These are phyloP conservation scores for Chorisops tibialis DNA, from an alignment of 2,888 invertebrate genomes.

Conservation along the genomic window DNA sequence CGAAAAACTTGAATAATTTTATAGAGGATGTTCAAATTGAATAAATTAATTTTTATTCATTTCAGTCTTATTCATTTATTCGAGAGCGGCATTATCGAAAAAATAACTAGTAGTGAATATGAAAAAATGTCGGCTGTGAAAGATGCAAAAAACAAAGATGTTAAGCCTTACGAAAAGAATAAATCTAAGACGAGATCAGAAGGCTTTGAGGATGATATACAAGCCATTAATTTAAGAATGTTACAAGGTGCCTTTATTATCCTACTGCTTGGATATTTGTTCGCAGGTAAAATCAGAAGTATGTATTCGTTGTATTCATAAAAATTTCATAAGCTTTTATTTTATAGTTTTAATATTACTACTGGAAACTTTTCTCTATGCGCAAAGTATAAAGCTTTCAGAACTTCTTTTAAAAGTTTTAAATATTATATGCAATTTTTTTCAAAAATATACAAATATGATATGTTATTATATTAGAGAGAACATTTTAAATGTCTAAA, in stretches of 20 bases:
- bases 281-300: slow-evolving; percentile 56
- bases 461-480: no score
- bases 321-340: not conserved
- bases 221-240: slow-evolving; percentile 68
- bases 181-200: slow-evolving; percentile 38
- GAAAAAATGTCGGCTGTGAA: slow-evolving; percentile 63
- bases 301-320: no score
- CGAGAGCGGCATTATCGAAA: slow-evolving; percentile 71
- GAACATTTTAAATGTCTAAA: no score
- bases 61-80: slow-evolving; percentile 67
- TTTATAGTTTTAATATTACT: not conserved
- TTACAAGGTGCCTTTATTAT: slow-evolving; percentile 71
- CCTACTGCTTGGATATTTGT: slow-evolving; percentile 61
- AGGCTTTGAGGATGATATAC: slow-evolving; percentile 43
- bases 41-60: slow-evolving; percentile 14
- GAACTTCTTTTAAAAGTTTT: no score
- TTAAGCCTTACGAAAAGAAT: slow-evolving; percentile 32
- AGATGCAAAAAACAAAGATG: slow-evolving; percentile 40
- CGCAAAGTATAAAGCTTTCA: no score
- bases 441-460: no score
- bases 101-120: slow-evolving; percentile 74
- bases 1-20: no score
- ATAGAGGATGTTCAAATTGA: no score
- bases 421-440: no score
- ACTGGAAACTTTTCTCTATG: not conserved